Percentiles rank a stretch among this genome's conserved stretches.
Conservation (phyloP, 2,113 vertebrate species). For the Oenanthe oenanthe region DNA sequence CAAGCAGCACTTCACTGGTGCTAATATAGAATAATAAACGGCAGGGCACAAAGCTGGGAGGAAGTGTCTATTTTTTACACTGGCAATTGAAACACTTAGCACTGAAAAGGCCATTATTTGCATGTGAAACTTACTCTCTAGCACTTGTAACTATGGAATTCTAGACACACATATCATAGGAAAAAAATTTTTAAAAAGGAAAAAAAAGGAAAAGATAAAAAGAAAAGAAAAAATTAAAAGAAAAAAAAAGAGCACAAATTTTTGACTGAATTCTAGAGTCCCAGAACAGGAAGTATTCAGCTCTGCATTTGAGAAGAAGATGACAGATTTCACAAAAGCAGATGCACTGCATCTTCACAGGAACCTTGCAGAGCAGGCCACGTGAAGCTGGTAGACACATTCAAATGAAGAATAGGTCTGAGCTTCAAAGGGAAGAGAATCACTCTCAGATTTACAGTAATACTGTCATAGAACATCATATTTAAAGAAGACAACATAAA, state of each 20-base stretch:
- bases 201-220: not conserved
- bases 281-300: not conserved
- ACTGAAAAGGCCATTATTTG: constrained; percentile 39
- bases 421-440: constrained; percentile 53
- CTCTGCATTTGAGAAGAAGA: not conserved
- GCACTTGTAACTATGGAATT: not conserved
- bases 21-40: not conserved
- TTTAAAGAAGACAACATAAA: constrained; percentile 48
- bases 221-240: rapidly evolving
- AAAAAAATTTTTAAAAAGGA: rapidly evolving
- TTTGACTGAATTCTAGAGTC: not conserved
- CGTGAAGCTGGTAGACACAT: not conserved
- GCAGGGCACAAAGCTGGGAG: not conserved
- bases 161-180: not conserved
- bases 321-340: constrained; percentile 29
- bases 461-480: constrained; percentile 28
- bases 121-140: not conserved
- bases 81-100: not conserved
- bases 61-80: not conserved
- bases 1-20: not conserved
- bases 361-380: constrained; percentile 9
- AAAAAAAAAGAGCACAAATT: not conserved
- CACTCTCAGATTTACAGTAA: constrained; percentile 44
- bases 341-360: constrained; percentile 36
- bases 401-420: constrained; percentile 56